These are phyloP conservation scores for Salvelinus fontinalis DNA, from an alignment of 2,113 vertebrate species.

Conservation along the genomic window DNA sequence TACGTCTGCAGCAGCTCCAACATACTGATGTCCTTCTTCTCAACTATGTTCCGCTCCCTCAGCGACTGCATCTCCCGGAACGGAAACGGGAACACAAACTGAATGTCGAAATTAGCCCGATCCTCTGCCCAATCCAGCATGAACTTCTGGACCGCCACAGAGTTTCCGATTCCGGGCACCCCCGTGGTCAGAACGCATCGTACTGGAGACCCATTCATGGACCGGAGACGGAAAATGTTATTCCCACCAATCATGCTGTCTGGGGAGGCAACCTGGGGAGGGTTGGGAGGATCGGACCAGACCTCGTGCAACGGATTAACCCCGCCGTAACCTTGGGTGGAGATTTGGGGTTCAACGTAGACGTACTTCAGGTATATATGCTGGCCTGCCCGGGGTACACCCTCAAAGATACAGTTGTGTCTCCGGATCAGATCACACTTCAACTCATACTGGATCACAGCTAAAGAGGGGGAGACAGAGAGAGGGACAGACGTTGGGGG, in stretches of 20 bases:
- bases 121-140: slow-evolving; percentile 67
- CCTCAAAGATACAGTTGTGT: slow-evolving; percentile 58
- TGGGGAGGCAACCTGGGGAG: slow-evolving; percentile 7
- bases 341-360: slow-evolving; percentile 60
- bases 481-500: not conserved
- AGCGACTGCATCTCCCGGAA: slow-evolving; percentile 55
- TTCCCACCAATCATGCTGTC: slow-evolving; percentile 39
- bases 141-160: slow-evolving; percentile 58
- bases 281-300: not conserved
- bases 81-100: slow-evolving; percentile 66
- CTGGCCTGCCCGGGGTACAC: slow-evolving; percentile 53
- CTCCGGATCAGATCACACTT: slow-evolving; percentile 36
- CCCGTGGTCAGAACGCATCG: slow-evolving; percentile 66
- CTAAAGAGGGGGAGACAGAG: slow-evolving; percentile 31
- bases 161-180: slow-evolving; percentile 63
- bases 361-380: slow-evolving; percentile 49
- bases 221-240: slow-evolving; percentile 57
- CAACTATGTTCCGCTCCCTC: not conserved
- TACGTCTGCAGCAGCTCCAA: slow-evolving; percentile 51
- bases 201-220: slow-evolving; percentile 8
- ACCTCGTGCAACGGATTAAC: slow-evolving; percentile 54
- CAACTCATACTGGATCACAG: slow-evolving; percentile 45
- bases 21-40: slow-evolving; percentile 37
- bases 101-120: slow-evolving; percentile 61
- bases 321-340: slow-evolving; percentile 41